These are phyloP conservation scores for Prunella strophiata DNA, from an alignment of 2,797 vertebrate genomes.

Conservation along the genomic window DNA sequence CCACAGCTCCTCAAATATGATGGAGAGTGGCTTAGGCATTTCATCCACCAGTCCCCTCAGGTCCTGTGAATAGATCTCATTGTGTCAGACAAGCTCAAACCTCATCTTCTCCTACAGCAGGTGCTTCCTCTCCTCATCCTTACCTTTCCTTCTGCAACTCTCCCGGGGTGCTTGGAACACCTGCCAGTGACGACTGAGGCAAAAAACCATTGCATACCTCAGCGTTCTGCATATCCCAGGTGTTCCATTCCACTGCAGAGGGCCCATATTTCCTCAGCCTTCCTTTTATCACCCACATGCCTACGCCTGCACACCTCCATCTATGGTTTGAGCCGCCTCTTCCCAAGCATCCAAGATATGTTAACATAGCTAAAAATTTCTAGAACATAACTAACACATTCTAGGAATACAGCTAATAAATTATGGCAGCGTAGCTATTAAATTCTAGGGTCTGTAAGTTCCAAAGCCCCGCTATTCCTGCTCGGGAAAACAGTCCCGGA, in stretches of 20 bases:
- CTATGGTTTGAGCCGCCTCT: background rate
- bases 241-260: no score
- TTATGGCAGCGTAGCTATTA: background rate
- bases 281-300: background rate
- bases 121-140: background rate
- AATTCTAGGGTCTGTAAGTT: background rate
- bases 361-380: fast-evolving
- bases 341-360: background rate
- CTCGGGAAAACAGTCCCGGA: fast-evolving
- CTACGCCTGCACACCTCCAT: background rate
- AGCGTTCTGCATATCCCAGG: no score
- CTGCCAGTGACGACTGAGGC: no score
- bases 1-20: background rate
- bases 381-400: background rate
- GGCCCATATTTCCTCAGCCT: no score
- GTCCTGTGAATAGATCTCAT: fast-evolving
- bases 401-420: no score
- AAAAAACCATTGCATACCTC: background rate
- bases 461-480: fast-evolving
- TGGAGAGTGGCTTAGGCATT: background rate
- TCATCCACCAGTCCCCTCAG: background rate
- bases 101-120: background rate
- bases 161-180: background rate
- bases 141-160: background rate
- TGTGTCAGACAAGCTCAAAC: fast-evolving